Evolutionary conservation across 2,113 vertebrate genomes (phyloP), one percentile per base, ranked within the genome.

Genomic region (Willisornis vidua): DNA sequence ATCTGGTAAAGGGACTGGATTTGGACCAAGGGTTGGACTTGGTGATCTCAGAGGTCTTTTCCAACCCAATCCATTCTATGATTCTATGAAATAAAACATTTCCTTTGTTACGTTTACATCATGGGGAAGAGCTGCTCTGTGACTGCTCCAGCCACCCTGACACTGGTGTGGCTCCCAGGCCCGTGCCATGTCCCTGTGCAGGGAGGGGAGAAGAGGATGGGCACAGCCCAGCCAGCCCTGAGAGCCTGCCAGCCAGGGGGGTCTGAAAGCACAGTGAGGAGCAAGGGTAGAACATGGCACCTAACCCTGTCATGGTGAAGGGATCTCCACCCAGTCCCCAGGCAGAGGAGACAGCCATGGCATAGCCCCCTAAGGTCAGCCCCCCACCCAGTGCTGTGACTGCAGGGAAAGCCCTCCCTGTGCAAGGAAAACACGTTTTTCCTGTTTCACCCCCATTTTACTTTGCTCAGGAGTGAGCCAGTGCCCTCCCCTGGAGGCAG

Each of bases 401-500:
- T 31, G 33, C 2, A n/a, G 16, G 10, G 39, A 19, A 58, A 15
- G 22, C 12, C 10, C 14, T 49, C n/a, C 19, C 41, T 29, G 17
- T 33, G 65, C 28, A 33, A 43, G 37, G 66, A 74, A 78, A 90
- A 0, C 31, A 75, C 4, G 2, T 81, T 78, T 71, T 33, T 9
- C 2, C 16, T 18, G 4, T 67, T 71, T 61, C n/a, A 13, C 7
- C 6, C 7, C 5, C 0, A 0, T 81, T 90, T 68, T 33, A 63
- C 77, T 61, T 66, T 20, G 19, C 24, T 66, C 29, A 33, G 66
- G 19, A 37, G 48, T 6, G 15, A 45, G 16, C 4, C 10, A 12
- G 33, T 24, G 9, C 71, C 52, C 37, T 67, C n/a, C 17, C n/a
- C 43, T 31, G n/a, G 35, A 37, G 52, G 46, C 26, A 74, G 31